Percentiles rank a stretch among this genome's conserved stretches.
Evolutionary conservation across 2,113 vertebrate species (phyloP).

Genomic region (Thryonomys swinderianus): DNA sequence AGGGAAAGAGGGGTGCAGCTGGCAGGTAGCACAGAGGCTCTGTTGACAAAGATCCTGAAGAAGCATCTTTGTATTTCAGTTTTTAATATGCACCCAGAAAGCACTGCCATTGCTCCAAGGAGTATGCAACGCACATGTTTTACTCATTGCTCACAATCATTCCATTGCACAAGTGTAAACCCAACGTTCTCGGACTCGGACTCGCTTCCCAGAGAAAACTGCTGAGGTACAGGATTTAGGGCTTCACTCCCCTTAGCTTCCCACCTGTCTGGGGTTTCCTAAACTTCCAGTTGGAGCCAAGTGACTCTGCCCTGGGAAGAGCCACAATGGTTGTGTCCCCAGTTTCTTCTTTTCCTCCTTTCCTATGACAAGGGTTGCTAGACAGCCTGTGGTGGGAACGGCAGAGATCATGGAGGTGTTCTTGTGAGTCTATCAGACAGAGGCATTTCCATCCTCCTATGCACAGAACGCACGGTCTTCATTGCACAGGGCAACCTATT

Average conservation of each 20-base stretch:
- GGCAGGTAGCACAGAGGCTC: not conserved
- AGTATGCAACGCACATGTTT: not conserved
- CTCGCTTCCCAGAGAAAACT: conserved; percentile 22
- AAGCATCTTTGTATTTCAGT: conserved; percentile 49
- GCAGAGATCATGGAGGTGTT: not conserved
- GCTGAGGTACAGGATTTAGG: conserved; percentile 14
- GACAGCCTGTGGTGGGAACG: not conserved
- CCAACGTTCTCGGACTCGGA: not conserved
- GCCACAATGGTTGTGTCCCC: rapidly evolving
- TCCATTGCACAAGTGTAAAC: not conserved
- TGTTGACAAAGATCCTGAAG: not conserved
- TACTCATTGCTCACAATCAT: conserved; percentile 2
- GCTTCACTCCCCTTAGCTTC: not conserved
- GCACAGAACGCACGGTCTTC: not conserved
- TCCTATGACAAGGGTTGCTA: not conserved
- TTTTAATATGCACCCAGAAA: conserved; percentile 60
- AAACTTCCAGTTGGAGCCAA: not conserved
- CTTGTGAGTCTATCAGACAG: not conserved
- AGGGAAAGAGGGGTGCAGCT: not conserved
- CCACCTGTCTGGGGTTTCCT: rapidly evolving
- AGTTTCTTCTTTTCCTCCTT: not conserved
- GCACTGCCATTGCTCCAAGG: conserved; percentile 25
- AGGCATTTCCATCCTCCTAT: not conserved
- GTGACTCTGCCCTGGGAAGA: not conserved
- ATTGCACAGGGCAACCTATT: not conserved